phyloP scores from a whole-genome alignment of 2,888 invertebrate species.

The Meiosimyza platycephala region DNA sequence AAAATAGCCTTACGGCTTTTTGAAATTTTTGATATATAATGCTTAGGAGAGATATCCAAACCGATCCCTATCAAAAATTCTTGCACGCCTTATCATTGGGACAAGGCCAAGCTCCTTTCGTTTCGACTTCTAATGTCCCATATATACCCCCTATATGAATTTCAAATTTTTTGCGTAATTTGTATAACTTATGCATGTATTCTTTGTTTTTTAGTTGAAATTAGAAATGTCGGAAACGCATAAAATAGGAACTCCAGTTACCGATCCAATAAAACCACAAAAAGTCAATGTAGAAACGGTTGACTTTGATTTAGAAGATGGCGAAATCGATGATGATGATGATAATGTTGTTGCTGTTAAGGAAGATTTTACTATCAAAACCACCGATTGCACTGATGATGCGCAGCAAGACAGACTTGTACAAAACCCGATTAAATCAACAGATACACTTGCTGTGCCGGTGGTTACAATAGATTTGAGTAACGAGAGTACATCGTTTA shows the following conservation, averaged over 20 bases:
- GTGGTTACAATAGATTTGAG: constrained; percentile 30
- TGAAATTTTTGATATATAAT: too few species aligned
- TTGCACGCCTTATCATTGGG: too few species aligned
- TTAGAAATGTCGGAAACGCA: background rate
- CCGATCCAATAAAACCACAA: constrained; percentile 6
- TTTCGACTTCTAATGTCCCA: background rate
- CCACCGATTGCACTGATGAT: constrained; percentile 29
- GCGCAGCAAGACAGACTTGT: constrained; percentile 20
- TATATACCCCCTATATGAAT: background rate
- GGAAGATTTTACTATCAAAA: background rate
- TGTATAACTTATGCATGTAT: background rate
- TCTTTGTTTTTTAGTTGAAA: background rate
- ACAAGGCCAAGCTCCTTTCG: too few species aligned
- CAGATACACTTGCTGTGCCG: constrained; percentile 30
- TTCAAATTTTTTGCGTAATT: background rate
- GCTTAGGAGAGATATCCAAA: too few species aligned
- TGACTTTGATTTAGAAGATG: constrained; percentile 83
- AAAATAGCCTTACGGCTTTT: too few species aligned
- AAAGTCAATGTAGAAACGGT: constrained; percentile 24
- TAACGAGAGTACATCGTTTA: constrained; percentile 28
- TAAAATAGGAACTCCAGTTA: constrained; percentile 21
- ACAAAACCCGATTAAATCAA: constrained; percentile 15
- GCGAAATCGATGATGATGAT: constrained; percentile 81
- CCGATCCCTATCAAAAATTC: too few species aligned
- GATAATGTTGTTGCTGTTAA: constrained; percentile 58